These are phyloP conservation scores for Pyxicephalus adspersus DNA, from an alignment of 2,113 vertebrate species.

Conservation along the genomic window DNA sequence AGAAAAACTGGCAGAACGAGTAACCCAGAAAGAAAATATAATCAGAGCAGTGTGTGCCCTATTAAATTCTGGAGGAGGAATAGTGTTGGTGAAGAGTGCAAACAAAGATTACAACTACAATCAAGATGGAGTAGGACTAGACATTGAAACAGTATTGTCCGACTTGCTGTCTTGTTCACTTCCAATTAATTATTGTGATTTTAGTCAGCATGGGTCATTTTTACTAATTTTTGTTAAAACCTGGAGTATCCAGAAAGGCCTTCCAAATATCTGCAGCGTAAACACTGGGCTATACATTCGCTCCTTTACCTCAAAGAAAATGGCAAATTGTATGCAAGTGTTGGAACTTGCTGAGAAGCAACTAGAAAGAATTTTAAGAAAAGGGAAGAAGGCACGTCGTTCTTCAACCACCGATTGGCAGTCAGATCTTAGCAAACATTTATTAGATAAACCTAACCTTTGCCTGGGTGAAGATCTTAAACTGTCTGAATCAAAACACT, in stretches of 20 bases:
- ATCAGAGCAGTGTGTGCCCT: conserved; percentile 55
- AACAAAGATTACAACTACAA: conserved; percentile 50
- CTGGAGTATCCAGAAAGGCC: conserved; percentile 45
- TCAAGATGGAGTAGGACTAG: conserved; percentile 58
- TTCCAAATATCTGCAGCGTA: conserved; percentile 14
- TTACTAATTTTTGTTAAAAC: conserved; percentile 67
- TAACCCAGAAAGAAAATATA: conserved; percentile 48
- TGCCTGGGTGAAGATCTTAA: neutral
- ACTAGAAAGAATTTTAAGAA: neutral
- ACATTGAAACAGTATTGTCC: conserved; percentile 60
- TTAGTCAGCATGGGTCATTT: conserved; percentile 35
- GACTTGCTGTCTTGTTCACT: conserved; percentile 30
- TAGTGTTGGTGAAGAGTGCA: conserved; percentile 56
- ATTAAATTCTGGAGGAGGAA: conserved; percentile 67
- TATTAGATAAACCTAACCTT: neutral
- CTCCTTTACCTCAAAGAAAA: neutral
- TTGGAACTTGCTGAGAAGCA: neutral
- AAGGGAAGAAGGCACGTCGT: neutral
- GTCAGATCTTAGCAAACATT: neutral
- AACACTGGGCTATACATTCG: conserved; percentile 9
- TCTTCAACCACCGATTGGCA: neutral
- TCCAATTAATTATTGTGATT: conserved; percentile 50
- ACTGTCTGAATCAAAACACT: conserved; percentile 22
- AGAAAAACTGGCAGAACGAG: no score
- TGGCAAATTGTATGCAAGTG: neutral